Evolutionary conservation across 64 coral and sea anemone genomes (phyloP).

Genomic region (Catalaphyllia jardinei): DNA sequence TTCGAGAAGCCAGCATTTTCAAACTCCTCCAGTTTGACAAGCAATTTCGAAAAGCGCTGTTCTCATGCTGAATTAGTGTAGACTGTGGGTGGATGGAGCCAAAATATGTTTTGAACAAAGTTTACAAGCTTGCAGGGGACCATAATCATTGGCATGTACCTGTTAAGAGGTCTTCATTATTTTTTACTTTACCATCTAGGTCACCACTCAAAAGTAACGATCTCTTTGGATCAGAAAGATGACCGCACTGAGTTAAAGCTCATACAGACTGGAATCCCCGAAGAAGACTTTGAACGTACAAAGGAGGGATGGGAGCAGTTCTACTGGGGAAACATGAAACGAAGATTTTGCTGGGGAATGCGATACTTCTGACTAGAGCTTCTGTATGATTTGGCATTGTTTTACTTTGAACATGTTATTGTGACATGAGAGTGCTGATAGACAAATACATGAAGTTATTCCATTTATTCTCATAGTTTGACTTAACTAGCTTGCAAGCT

Average conservation of each 20-base stretch:
- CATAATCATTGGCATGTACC: too few species aligned
- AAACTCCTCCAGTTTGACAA: too few species aligned
- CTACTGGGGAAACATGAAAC: constrained; percentile 95
- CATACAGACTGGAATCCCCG: constrained; percentile 85
- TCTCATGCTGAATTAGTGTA: too few species aligned
- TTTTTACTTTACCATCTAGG: constrained; percentile 19
- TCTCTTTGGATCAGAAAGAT: constrained; percentile 75
- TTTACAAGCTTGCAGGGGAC: too few species aligned
- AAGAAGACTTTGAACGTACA: constrained; percentile 87
- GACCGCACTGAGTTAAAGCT: constrained; percentile 81
- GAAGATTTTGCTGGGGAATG: constrained; percentile 84
- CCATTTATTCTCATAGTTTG: background rate
- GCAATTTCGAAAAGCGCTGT: too few species aligned
- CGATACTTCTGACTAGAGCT: constrained; percentile 85
- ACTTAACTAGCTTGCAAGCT: background rate
- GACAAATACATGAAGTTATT: background rate
- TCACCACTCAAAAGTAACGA: constrained; percentile 86
- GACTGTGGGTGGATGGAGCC: too few species aligned
- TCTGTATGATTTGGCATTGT: constrained; percentile 52
- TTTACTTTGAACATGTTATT: constrained; percentile 31
- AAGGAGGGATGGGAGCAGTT: constrained; percentile 91
- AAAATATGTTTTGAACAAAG: too few species aligned
- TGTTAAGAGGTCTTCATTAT: background rate
- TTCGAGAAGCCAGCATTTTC: too few species aligned
- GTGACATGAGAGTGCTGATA: background rate